Conservation (phyloP, 53 echinoderm and acorn worm species). For the Patiria pectinifera region DNA sequence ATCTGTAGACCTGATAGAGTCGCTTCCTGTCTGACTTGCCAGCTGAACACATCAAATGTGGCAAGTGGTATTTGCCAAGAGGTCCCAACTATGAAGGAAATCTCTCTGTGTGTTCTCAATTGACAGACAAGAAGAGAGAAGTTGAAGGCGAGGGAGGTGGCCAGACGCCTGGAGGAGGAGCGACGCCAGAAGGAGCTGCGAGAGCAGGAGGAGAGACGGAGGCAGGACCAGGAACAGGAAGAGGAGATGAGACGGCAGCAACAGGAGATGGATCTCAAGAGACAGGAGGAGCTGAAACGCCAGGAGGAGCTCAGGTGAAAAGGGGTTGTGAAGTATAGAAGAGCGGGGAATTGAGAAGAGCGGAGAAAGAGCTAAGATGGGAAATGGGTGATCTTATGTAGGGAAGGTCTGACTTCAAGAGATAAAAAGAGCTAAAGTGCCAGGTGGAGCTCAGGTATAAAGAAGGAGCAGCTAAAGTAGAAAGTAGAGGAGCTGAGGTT, state of each 20-base stretch:
- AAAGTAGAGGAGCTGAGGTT: no score
- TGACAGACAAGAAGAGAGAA: conserved; percentile 46
- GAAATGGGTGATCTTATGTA: background rate
- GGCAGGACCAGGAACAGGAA: conserved; percentile 78
- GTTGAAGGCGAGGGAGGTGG: conserved; percentile 74
- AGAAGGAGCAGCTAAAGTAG: no score
- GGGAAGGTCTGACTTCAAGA: no score
- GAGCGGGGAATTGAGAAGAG: background rate
- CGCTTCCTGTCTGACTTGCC: no score
- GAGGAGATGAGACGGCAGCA: conserved; percentile 79
- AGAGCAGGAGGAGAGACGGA: conserved; percentile 82
- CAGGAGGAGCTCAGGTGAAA: conserved; percentile 44
- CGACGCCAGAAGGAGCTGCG: conserved; percentile 56
- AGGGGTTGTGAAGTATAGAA: background rate
- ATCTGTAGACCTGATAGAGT: no score
- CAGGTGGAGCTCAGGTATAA: no score
- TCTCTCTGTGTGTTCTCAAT: background rate
- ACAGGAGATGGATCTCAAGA: conserved; percentile 71
- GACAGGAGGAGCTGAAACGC: conserved; percentile 79
- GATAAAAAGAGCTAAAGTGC: no score
- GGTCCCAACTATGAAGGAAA: background rate
- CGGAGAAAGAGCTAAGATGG: background rate
- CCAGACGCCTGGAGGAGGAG: conserved; percentile 76
- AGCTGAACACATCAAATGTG: background rate
- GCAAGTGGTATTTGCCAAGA: background rate